Percentiles rank a stretch among this genome's conserved stretches.
Conservation (phyloP, 2,797 vertebrate species). For the Myotis daubentonii region DNA sequence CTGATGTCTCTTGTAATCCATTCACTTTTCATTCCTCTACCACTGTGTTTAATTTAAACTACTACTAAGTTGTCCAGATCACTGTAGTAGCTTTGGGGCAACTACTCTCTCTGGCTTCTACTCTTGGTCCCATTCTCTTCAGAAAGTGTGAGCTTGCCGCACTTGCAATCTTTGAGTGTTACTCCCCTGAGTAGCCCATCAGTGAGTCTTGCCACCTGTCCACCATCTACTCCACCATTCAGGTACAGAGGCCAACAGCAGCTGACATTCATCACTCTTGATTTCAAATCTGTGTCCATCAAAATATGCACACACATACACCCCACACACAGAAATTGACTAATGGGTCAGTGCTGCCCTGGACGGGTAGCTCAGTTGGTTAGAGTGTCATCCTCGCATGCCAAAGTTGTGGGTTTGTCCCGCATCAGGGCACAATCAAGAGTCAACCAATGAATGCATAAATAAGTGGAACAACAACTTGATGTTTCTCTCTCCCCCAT, state of each 20-base stretch:
- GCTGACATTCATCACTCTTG: background rate
- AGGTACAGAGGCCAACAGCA: background rate
- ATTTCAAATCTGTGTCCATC: background rate
- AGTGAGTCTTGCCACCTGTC: background rate
- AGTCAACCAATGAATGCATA: background rate
- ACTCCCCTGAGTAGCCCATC: too few relatives aligned
- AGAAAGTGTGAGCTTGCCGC: background rate
- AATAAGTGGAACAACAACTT: too few relatives aligned
- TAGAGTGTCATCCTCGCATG: background rate
- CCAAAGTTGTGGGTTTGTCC: too few relatives aligned
- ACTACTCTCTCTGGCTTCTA: background rate
- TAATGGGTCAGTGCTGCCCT: background rate
- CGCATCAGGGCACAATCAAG: background rate
- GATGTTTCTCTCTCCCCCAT: too few relatives aligned
- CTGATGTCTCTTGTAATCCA: background rate
- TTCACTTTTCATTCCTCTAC: background rate
- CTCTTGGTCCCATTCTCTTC: background rate
- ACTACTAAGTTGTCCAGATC: background rate
- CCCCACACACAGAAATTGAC: background rate
- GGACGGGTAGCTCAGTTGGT: background rate
- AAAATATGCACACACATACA: background rate
- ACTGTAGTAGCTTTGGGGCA: background rate
- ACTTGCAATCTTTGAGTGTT: background rate
- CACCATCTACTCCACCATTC: background rate
- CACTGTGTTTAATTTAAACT: background rate